Conservation (phyloP, 1,140 invertebrate genomes). For the Sitodiplosis mosellana region DNA sequence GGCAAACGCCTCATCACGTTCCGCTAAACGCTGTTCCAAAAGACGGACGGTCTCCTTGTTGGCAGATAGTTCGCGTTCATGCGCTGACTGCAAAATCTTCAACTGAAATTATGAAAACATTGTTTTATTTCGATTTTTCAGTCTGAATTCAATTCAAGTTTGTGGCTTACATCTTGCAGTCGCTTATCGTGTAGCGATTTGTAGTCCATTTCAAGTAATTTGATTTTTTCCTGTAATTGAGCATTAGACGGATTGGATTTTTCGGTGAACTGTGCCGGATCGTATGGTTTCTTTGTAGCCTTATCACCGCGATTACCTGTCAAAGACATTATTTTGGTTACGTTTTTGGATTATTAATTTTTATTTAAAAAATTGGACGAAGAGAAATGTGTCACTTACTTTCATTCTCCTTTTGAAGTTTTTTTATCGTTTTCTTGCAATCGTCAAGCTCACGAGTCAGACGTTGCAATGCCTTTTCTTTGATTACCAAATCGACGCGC, state of each 20-base stretch:
- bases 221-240: conserved; percentile 35
- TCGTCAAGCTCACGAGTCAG: conserved; percentile 55
- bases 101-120: conserved; percentile 28
- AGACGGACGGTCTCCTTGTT: conserved; percentile 22
- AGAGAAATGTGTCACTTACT: conserved; percentile 31
- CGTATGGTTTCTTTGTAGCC: conserved; percentile 25
- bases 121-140: not conserved
- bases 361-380: conserved; percentile 18
- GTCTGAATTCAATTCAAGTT: not conserved
- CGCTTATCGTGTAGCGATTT: conserved; percentile 51
- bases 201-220: conserved; percentile 40
- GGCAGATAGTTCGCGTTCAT: conserved; percentile 48
- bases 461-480: conserved; percentile 48
- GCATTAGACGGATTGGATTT: conserved; percentile 33
- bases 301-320: not conserved
- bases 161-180: conserved; percentile 44
- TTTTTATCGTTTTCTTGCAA: conserved; percentile 47
- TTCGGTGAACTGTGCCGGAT: conserved; percentile 29
- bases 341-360: not conserved
- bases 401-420: conserved; percentile 55
- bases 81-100: conserved; percentile 53
- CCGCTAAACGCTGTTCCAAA: conserved; percentile 20
- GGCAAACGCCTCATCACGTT: conserved; percentile 18
- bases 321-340: not conserved
- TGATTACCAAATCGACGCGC: conserved; percentile 47